Conservation (phyloP, 2,888 invertebrate species). For the Protophormia terraenovae region DNA sequence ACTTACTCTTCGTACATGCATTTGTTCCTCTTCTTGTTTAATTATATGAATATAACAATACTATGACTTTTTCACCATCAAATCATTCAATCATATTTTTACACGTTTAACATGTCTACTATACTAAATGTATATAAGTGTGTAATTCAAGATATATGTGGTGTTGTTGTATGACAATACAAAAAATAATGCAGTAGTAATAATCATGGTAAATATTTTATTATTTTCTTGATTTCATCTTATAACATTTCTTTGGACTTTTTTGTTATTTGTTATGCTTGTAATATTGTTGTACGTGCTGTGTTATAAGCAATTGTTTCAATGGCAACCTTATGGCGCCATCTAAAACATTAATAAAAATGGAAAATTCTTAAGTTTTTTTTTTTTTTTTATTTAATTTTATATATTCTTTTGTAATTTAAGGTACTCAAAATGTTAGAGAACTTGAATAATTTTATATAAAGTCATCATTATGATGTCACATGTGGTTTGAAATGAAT, state of each 20-base stretch:
- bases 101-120: slow-evolving; percentile 38
- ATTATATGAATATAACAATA: slow-evolving; percentile 33
- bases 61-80: slow-evolving; percentile 28
- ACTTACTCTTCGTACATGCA: neutral
- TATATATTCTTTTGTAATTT: slow-evolving; percentile 2
- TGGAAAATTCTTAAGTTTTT: slow-evolving; percentile 39
- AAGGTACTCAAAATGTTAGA: too few species aligned
- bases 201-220: slow-evolving; percentile 42
- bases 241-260: slow-evolving; percentile 7
- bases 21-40: neutral
- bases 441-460: slow-evolving; percentile 36
- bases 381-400: neutral
- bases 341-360: slow-evolving; percentile 59
- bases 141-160: neutral
- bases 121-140: neutral
- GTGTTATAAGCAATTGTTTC: slow-evolving; percentile 45
- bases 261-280: neutral
- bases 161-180: slow-evolving; percentile 53
- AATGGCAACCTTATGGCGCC: slow-evolving; percentile 60
- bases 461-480: slow-evolving; percentile 64
- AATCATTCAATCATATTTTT: slow-evolving; percentile 63
- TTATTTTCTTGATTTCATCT: slow-evolving; percentile 39
- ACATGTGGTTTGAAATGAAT: slow-evolving; percentile 40
- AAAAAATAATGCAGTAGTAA: slow-evolving; percentile 58
- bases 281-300: slow-evolving; percentile 55